A percentile compares a stretch with the other conserved stretches of the same genome.
Evolutionary conservation across 2,797 vertebrate species (phyloP).

Genomic region (Halcyon smyrnensis): DNA sequence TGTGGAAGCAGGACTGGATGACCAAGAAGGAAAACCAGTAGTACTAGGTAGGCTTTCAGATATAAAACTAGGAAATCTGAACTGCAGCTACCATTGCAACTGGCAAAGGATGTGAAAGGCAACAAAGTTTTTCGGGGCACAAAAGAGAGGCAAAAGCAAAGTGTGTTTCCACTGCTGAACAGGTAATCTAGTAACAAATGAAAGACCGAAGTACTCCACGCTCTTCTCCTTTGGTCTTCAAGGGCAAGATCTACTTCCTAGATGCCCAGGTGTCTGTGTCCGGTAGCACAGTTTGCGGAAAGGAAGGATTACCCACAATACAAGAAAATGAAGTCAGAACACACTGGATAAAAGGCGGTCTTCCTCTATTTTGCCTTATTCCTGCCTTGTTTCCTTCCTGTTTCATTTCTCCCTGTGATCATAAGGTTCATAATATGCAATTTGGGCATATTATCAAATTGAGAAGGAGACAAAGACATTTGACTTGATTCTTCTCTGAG

Average conservation of each 20-base stretch:
- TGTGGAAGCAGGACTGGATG: background rate
- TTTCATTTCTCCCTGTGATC: background rate
- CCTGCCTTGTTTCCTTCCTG: background rate
- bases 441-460: background rate
- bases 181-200: background rate
- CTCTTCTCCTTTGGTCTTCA: background rate
- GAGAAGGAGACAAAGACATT: background rate
- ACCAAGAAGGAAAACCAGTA: background rate
- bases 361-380: background rate
- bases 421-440: background rate
- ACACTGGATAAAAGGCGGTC: background rate
- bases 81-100: background rate
- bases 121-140: background rate
- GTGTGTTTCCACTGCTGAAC: accelerated
- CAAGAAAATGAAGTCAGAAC: background rate
- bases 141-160: background rate
- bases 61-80: background rate
- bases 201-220: background rate
- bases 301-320: background rate
- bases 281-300: background rate
- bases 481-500: background rate
- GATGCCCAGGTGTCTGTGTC: background rate
- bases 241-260: background rate
- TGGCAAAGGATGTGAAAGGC: background rate
- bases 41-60: background rate